Base-by-base conservation (phyloP, 2,888 invertebrate species). In the Syritta pipiens region DNA sequence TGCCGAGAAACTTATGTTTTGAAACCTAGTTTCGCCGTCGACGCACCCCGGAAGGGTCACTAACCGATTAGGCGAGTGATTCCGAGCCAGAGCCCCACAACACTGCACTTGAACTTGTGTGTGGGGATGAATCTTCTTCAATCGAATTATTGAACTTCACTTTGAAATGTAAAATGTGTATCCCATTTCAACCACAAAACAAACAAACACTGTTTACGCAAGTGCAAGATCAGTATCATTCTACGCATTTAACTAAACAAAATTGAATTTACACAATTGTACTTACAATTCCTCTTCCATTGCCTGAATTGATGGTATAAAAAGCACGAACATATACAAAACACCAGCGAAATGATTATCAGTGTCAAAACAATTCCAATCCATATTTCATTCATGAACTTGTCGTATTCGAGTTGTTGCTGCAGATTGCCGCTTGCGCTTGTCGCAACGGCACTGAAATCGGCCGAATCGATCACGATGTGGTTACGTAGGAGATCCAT, bases 281-380 rank as follows among this genome's bases (percentile, higher is more conserved):
- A 89, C 91, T 91, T 86, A 92, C 92, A 91, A 86, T 90, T 90
- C 82, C 89, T 88, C 85, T 92, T 92, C 92, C 92, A 92, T 82
- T 91, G 90, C 82, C 91, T 91, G 85, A 92, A 91, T 84, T 92
- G 92, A 86, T 92, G 92, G 84, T 92, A 92, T 37, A 92, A 86
- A 76, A 92, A 90, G 85, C 92, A 92, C 81, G 91, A 91, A 84
- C 92, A 92, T 86, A 92, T 90, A 84, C 92, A 92, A 84, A 92
- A 92, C 37, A 92, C 90, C 88, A 92, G 91, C 82, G 91, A 91
- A 40, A 92, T 88, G 67, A 92, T 90, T 88, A 92, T 90, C 48
- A 92, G 86, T 10, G 91, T 91, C 53, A 92, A 85, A 26, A 92
- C 91, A 74, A 92, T 90, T 19, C 92, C 92, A 63, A 92, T 91